Evolutionary conservation across 1,140 invertebrate genomes (phyloP), one percentile per base, ranked within the genome.

Genomic region (Tetramorium simillimum): DNA sequence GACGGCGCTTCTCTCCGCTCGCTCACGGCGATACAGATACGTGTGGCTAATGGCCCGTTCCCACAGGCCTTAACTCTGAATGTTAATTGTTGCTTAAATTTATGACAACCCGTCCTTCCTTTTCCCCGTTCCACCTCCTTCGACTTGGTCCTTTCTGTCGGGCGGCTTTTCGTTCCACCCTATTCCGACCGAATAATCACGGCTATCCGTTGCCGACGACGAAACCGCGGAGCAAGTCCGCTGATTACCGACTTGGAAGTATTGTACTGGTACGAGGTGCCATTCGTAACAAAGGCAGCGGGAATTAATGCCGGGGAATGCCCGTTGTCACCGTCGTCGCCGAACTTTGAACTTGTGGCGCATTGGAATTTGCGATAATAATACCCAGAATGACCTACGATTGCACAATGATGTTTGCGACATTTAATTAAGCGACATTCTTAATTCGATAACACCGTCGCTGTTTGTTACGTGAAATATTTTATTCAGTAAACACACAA

Each of bases 41-140:
- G 76, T 63, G 62, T 63, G 85, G 40, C 85, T 84, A 84, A 84
- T 84, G 88, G 88, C 33, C 84, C 89, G 92, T 93, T 92, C 91
- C 92, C 93, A 93, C 90, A 86, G 77, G 21, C 88, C 89, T 84
- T 75, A 86, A 89, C 91, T 92, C 82, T 75, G 92, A 93, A 94
- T 94, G 93, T 95, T 95, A 95, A 95, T 95, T 94, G 92, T 94
- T 94, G 93, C 92, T 94, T 94, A 92, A 94, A 94, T 95, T 95
- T 95, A 95, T 94, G 94, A 94, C 92, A 94, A 91, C 80, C 88
- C 77, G 91, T 82, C 75, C 88, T 70, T 69, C 69, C n/a, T 75
- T 70, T 81, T 86, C 62, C 82, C 40, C 58, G 67, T 37, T 72
- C 18, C 53, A 40, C 51, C 70, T 60, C 46, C 69, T 75, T 77